Conservation (phyloP, 2,888 invertebrate genomes). For the Dicyrtoma fusca region DNA sequence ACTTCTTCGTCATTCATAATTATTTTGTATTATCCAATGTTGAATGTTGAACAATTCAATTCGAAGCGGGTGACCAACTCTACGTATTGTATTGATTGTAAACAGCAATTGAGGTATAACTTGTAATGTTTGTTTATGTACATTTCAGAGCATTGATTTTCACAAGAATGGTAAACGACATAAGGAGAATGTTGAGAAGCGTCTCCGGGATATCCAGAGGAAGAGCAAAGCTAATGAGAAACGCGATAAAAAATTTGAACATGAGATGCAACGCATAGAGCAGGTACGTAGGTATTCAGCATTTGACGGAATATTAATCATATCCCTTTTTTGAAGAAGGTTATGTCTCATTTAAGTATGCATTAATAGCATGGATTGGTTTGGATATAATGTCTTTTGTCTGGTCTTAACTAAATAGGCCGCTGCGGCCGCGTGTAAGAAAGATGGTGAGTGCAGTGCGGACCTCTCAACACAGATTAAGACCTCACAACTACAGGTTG, state of each 20-base stretch:
- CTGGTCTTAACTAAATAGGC: too few relatives aligned
- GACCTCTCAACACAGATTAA: slow-evolving; percentile 63
- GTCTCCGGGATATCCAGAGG: slow-evolving; percentile 80
- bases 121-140: slow-evolving; percentile 31
- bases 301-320: too few relatives aligned
- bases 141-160: slow-evolving; percentile 81
- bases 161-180: slow-evolving; percentile 93
- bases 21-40: neutral
- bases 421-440: slow-evolving; percentile 83
- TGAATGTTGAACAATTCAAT: too few relatives aligned
- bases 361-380: too few relatives aligned
- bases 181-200: slow-evolving; percentile 86
- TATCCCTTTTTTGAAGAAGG: too few relatives aligned
- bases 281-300: too few relatives aligned
- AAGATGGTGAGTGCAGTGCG: slow-evolving; percentile 75
- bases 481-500: slow-evolving; percentile 38
- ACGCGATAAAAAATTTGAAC: slow-evolving; percentile 74
- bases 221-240: slow-evolving; percentile 80
- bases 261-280: slow-evolving; percentile 84
- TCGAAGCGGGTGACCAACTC: too few relatives aligned
- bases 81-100: neutral
- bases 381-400: too few relatives aligned
- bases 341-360: too few relatives aligned
- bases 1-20: neutral
- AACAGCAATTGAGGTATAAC: too few relatives aligned